Evolutionary conservation across 2,113 vertebrate genomes (phyloP).

Genomic region (Sialia sialis): DNA sequence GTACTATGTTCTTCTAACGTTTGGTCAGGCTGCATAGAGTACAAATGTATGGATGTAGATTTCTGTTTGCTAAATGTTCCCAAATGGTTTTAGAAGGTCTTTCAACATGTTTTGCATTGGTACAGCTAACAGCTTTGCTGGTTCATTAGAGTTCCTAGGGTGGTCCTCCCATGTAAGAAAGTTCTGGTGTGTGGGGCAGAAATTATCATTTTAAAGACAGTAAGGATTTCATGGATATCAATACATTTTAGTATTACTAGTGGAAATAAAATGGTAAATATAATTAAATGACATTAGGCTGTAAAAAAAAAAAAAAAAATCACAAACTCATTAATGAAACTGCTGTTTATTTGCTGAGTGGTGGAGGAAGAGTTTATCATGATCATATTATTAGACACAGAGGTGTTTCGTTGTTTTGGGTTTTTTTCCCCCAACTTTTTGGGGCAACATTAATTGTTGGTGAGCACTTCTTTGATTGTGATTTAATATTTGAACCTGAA

Average conservation of each 20-base stretch:
- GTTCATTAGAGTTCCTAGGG: neutral
- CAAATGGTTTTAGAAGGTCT: too few relatives aligned
- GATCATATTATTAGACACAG: neutral
- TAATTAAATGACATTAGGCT: neutral
- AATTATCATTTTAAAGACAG: neutral
- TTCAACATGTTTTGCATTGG: too few relatives aligned
- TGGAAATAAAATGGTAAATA: neutral
- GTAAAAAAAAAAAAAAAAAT: neutral
- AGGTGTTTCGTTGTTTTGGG: too few relatives aligned
- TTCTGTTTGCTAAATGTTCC: neutral
- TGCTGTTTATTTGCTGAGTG: neutral
- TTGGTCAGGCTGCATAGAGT: neutral
- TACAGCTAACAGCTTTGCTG: neutral
- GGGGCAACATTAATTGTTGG: neutral
- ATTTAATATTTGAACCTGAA: neutral
- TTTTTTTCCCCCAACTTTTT: neutral
- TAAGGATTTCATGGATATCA: neutral
- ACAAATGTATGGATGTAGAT: neutral
- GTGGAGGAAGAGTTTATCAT: neutral
- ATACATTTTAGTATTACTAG: neutral
- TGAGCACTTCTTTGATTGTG: neutral
- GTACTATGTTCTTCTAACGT: accelerated
- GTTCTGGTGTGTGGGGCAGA: neutral
- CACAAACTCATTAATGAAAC: neutral
- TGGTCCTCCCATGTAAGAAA: neutral